Conservation (phyloP, 2,113 vertebrate species). For the Alligator mississippiensis region DNA sequence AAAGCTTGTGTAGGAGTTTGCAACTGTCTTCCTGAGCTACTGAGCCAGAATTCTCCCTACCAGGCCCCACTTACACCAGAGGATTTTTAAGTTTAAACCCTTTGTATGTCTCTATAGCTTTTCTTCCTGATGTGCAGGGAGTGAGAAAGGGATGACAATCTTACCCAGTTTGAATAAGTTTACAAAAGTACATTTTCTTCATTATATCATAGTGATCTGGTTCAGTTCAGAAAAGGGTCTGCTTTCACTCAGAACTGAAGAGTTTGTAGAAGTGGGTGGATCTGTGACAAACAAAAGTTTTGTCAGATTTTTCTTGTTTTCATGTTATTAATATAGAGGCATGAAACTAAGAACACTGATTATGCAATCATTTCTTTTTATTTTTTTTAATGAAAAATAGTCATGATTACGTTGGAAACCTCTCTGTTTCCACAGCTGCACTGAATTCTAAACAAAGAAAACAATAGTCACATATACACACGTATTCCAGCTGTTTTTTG, state of each 20-base stretch:
- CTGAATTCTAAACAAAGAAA: slow-evolving; percentile 2
- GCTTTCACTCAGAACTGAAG: slow-evolving; percentile 3
- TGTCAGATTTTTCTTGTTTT: background rate
- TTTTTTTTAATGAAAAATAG: background rate
- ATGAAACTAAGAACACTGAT: background rate
- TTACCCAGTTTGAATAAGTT: background rate
- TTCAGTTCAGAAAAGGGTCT: background rate
- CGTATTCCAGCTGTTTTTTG: slow-evolving; percentile 41
- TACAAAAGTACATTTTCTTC: background rate
- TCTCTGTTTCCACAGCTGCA: slow-evolving; percentile 52
- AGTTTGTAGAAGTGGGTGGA: background rate
- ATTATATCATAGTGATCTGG: background rate
- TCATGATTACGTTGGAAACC: background rate
- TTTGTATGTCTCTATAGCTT: background rate
- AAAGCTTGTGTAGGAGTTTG: background rate
- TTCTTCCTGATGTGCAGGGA: background rate
- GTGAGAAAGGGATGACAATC: background rate
- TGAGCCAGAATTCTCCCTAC: too few relatives aligned
- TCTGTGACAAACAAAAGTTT: slow-evolving; percentile 13
- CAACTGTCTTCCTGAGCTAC: background rate
- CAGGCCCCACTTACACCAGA: too few relatives aligned
- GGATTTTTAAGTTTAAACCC: background rate
- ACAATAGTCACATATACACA: slow-evolving; percentile 19
- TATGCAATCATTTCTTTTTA: background rate
- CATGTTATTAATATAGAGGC: slow-evolving; percentile 1